A percentile compares a stretch with the other conserved stretches of the same genome.
phyloP scores from a whole-genome alignment of 2,888 invertebrate genomes.

The Conchocele bisecta region DNA sequence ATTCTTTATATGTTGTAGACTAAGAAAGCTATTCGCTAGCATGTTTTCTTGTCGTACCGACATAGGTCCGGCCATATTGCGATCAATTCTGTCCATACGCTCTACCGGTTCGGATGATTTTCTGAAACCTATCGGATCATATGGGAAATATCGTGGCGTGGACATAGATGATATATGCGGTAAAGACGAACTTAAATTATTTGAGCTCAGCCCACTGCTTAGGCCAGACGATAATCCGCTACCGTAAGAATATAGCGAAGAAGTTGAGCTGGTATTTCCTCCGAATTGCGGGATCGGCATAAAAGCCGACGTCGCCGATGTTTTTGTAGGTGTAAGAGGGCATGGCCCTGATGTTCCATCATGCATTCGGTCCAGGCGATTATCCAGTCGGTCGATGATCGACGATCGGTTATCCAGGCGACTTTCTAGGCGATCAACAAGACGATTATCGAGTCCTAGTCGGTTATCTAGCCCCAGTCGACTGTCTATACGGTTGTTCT shows the following conservation, averaged over 20 bases:
- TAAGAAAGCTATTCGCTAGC: slow-evolving; percentile 79
- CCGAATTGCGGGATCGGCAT: slow-evolving; percentile 90
- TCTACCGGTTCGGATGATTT: slow-evolving; percentile 83
- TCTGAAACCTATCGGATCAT: slow-evolving; percentile 96
- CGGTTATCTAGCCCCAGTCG: too few species aligned
- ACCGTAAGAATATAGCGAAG: slow-evolving; percentile 62
- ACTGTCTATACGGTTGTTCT: too few species aligned
- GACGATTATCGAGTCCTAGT: too few species aligned
- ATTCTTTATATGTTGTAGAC: slow-evolving; percentile 97
- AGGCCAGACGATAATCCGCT: slow-evolving; percentile 58
- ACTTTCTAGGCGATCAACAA: too few species aligned
- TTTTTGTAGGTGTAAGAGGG: slow-evolving; percentile 63
- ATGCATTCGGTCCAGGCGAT: too few species aligned
- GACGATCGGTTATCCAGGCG: too few species aligned
- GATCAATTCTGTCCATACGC: slow-evolving; percentile 58
- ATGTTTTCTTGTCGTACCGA: slow-evolving; percentile 64
- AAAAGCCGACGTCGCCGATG: slow-evolving; percentile 87
- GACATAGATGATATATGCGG: slow-evolving; percentile 81
- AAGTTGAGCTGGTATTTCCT: slow-evolving; percentile 64
- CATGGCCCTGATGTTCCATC: slow-evolving; percentile 57
- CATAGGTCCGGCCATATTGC: slow-evolving; percentile 74
- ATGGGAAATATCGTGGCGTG: slow-evolving; percentile 86
- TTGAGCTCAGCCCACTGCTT: slow-evolving; percentile 64
- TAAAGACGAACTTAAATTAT: slow-evolving; percentile 76
- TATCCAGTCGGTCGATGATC: slow-evolving; percentile 27